A percentile compares a stretch with the other conserved stretches of the same genome.
These are phyloP conservation scores for Cephalotes varians DNA, from an alignment of 2,888 invertebrate genomes.

Conservation along the genomic window DNA sequence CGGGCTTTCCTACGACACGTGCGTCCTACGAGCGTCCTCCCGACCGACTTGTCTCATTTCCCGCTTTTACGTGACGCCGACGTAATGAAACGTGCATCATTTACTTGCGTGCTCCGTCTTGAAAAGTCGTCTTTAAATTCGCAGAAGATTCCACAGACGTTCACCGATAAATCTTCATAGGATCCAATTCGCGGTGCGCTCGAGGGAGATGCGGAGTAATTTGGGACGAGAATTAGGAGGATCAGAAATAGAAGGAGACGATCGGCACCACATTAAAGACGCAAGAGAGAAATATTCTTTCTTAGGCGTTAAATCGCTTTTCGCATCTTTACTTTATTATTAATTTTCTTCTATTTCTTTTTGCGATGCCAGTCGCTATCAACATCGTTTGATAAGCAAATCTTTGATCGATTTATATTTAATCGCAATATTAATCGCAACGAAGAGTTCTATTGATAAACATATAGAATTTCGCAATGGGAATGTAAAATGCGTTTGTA, in stretches of 20 bases:
- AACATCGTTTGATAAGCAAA: constrained; percentile 62
- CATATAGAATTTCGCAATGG: neutral
- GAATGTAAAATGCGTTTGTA: neutral
- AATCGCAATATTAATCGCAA: constrained; percentile 21
- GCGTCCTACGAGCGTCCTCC: constrained; percentile 59
- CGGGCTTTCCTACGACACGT: neutral
- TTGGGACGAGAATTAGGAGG: neutral
- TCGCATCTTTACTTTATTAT: neutral
- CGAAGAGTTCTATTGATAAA: constrained; percentile 20
- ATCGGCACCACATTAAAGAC: constrained; percentile 20
- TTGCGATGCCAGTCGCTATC: neutral
- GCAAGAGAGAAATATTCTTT: neutral
- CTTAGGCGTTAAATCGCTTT: neutral
- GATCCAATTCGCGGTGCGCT: constrained; percentile 49
- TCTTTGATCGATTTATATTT: constrained; percentile 67
- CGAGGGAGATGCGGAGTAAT: neutral
- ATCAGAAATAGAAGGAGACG: neutral
- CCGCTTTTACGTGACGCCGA: constrained; percentile 41
- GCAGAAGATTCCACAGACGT: constrained; percentile 29
- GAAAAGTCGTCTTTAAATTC: constrained; percentile 50
- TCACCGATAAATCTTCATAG: constrained; percentile 60
- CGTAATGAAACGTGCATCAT: constrained; percentile 57
- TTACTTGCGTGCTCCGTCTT: constrained; percentile 42
- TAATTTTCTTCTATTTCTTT: neutral
- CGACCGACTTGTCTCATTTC: constrained; percentile 59